phyloP scores from a whole-genome alignment of 2,113 vertebrate species.

The Crypturellus undulatus region DNA sequence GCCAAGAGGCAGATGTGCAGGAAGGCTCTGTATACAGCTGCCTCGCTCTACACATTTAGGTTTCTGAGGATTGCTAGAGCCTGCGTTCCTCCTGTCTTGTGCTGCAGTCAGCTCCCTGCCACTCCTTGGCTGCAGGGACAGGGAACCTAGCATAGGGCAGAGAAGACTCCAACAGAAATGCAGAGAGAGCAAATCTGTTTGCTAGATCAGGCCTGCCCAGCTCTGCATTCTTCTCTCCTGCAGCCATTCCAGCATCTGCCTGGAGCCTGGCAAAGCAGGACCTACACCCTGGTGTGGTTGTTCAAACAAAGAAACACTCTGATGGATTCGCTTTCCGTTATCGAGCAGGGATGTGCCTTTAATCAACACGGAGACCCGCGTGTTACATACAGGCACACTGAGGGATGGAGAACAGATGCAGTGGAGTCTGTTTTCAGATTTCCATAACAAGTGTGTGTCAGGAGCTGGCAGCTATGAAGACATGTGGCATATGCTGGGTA shows the following conservation, averaged over 20 bases:
- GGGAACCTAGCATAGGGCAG: background rate
- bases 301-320: constrained; percentile 23
- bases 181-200: background rate
- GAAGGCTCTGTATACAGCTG: background rate
- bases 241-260: background rate
- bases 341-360: constrained; percentile 51
- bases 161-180: background rate
- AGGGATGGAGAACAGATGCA: constrained; percentile 69
- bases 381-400: constrained; percentile 34
- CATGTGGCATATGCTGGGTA: constrained; percentile 67
- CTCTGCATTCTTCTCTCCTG: background rate
- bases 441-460: constrained; percentile 65
- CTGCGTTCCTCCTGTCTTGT: background rate
- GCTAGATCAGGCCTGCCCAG: background rate
- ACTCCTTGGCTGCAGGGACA: background rate
- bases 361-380: constrained; percentile 59
- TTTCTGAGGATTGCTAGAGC: background rate
- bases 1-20: background rate
- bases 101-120: background rate
- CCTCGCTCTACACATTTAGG: background rate
- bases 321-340: background rate
- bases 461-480: constrained; percentile 71
- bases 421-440: constrained; percentile 68
- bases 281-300: background rate
- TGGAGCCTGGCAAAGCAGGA: background rate